These are phyloP conservation scores for Dicycla oo DNA, from an alignment of 2,888 invertebrate species.

Conservation along the genomic window DNA sequence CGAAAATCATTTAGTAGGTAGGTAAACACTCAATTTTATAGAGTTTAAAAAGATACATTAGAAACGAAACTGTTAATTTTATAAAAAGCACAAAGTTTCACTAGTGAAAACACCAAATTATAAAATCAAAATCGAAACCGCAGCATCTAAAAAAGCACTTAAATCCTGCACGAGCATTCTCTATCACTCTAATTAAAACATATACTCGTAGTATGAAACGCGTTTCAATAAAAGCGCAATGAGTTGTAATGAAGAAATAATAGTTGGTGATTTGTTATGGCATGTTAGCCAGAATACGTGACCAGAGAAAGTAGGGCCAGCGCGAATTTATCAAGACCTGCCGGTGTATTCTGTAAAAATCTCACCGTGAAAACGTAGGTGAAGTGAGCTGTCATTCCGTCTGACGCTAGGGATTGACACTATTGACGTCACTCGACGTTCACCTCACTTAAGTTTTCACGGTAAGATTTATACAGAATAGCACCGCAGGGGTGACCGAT, in stretches of 20 bases:
- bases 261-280: slow-evolving; percentile 66
- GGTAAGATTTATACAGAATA: too few relatives aligned
- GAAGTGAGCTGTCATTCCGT: too few relatives aligned
- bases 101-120: background rate
- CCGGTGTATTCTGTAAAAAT: too few relatives aligned
- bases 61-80: background rate
- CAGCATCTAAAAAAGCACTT: slow-evolving; percentile 28
- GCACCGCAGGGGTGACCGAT: slow-evolving; percentile 64
- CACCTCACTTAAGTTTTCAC: too few relatives aligned
- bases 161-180: slow-evolving; percentile 15
- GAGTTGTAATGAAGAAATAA: slow-evolving; percentile 58
- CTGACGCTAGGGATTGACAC: too few relatives aligned
- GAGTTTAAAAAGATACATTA: background rate
- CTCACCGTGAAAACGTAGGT: too few relatives aligned
- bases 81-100: background rate
- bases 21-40: background rate
- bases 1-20: background rate
- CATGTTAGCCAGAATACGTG: slow-evolving; percentile 71
- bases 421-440: too few relatives aligned
- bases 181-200: slow-evolving; percentile 53
- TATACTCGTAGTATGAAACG: slow-evolving; percentile 46
- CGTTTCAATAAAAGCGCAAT: slow-evolving; percentile 59
- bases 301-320: slow-evolving; percentile 81
- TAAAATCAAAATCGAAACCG: background rate
- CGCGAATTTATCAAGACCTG: slow-evolving; percentile 77